Conservation (phyloP, 2,797 vertebrate species). For the Eulemur rubriventer region DNA sequence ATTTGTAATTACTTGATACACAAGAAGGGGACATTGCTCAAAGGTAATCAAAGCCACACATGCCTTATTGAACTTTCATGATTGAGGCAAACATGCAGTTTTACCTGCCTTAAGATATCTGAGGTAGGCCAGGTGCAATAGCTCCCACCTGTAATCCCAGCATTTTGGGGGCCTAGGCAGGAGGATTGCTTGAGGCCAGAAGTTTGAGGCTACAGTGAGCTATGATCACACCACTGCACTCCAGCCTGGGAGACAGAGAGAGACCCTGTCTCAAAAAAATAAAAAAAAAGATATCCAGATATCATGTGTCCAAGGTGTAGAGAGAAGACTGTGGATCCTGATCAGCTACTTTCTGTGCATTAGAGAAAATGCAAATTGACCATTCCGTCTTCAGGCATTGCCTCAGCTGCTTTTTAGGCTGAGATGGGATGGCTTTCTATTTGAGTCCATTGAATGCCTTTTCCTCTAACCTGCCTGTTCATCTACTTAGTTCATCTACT, state of each 20-base stretch:
- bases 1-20: background rate
- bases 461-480: background rate
- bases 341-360: background rate
- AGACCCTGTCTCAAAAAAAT: no score
- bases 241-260: no score
- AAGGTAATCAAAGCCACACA: background rate
- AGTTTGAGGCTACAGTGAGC: no score
- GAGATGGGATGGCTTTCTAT: background rate
- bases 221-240: no score
- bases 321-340: background rate
- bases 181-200: no score
- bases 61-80: background rate
- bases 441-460: background rate
- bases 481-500: background rate
- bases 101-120: no score
- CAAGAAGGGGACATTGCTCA: background rate
- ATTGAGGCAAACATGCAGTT: background rate
- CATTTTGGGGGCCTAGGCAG: no score
- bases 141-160: no score
- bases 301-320: no score
- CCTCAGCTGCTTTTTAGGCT: background rate
- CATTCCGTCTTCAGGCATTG: background rate
- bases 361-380: background rate
- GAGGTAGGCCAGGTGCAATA: background rate
- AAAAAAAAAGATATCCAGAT: no score